phyloP scores from a whole-genome alignment of 2,797 vertebrate species.

The Sardinella longiceps region DNA sequence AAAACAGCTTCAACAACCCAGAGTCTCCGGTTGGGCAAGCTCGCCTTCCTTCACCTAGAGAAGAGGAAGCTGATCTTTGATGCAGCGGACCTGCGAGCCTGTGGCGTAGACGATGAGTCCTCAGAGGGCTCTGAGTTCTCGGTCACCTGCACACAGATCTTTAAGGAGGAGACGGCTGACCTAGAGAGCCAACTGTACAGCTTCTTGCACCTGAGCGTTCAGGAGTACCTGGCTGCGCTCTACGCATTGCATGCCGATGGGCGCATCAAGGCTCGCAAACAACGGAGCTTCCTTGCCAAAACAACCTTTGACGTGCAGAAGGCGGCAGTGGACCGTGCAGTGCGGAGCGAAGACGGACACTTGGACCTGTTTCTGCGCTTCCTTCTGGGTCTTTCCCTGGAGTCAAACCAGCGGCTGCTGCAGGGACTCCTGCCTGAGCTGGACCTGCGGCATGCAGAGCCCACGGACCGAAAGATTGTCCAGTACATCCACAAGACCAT shows the following conservation, averaged over 20 bases:
- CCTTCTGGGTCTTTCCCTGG: not conserved
- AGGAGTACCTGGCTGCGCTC: not conserved
- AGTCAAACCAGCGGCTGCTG: not conserved
- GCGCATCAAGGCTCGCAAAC: not conserved
- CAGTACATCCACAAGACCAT: not conserved
- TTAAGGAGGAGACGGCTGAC: not conserved
- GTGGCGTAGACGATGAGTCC: not conserved
- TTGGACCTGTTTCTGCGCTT: constrained; percentile 4
- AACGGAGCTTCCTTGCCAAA: not conserved
- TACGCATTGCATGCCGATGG: not conserved
- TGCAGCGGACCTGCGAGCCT: not conserved
- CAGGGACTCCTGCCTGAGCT: not conserved
- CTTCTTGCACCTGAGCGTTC: not conserved
- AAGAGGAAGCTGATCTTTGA: not conserved
- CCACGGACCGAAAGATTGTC: not conserved
- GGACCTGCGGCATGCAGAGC: not conserved
- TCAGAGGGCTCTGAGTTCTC: not conserved
- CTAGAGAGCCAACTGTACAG: not conserved
- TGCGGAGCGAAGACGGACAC: not conserved
- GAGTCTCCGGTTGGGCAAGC: not conserved
- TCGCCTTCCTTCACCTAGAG: not conserved
- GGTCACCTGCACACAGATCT: not conserved
- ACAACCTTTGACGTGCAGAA: not conserved
- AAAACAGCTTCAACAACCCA: not conserved
- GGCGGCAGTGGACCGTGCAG: not conserved